Percentiles rank a stretch among this genome's conserved stretches.
Evolutionary conservation across 2,888 invertebrate species (phyloP).

Genomic region (Fragum whitleyi): DNA sequence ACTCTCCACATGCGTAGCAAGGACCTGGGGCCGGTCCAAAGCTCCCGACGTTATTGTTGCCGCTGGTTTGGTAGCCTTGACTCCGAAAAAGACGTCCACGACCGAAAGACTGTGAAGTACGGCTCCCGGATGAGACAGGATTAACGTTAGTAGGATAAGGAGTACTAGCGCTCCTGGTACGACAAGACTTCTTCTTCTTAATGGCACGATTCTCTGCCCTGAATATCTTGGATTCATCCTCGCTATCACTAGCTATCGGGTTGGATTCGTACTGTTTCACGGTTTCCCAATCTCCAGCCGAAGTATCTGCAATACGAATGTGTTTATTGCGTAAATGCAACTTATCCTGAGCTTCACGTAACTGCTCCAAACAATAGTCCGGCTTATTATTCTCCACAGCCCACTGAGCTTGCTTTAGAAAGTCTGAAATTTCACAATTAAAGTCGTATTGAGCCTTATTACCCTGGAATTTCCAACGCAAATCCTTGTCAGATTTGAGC

Average conservation of each 20-base stretch:
- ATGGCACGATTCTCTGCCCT: too few species aligned
- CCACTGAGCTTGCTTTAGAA: slow-evolving; percentile 17
- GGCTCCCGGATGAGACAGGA: too few species aligned
- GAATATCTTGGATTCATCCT: slow-evolving; percentile 15
- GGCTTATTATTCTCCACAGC: slow-evolving; percentile 1
- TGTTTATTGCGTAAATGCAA: neutral
- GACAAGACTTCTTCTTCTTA: too few species aligned
- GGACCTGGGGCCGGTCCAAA: slow-evolving; percentile 34
- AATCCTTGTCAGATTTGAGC: neutral
- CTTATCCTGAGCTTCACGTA: slow-evolving; percentile 1
- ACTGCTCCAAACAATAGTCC: neutral
- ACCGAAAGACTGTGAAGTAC: neutral
- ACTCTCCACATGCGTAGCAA: slow-evolving; percentile 42
- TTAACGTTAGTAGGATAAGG: neutral
- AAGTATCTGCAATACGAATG: slow-evolving; percentile 7
- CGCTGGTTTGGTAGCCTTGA: neutral
- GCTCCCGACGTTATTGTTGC: slow-evolving; percentile 12
- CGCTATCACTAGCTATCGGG: too few species aligned
- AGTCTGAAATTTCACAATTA: slow-evolving; percentile 9
- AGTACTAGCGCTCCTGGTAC: too few species aligned
- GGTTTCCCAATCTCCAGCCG: too few species aligned
- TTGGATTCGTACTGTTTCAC: too few species aligned
- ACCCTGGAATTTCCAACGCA: slow-evolving; percentile 21
- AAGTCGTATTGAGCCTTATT: slow-evolving; percentile 22
- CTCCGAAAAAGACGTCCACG: slow-evolving; percentile 6